phyloP scores from a whole-genome alignment of 2,797 vertebrate species.

The Melanotaenia parkinsoni region DNA sequence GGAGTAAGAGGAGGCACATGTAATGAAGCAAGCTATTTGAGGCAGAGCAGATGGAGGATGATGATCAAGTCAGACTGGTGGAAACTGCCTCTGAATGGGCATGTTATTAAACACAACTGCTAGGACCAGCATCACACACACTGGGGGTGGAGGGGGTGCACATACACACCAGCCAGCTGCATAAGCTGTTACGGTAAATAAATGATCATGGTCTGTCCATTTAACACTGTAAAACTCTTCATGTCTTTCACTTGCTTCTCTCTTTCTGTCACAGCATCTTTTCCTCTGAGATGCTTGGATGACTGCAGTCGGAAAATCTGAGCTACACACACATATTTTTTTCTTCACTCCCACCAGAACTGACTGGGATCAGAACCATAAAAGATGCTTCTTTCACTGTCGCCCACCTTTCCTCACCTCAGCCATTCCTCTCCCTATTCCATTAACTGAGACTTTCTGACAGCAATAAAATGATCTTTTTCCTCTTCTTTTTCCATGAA shows the following conservation, averaged over 20 bases:
- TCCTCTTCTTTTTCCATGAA: background rate
- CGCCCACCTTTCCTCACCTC: constrained; percentile 46
- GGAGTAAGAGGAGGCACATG: constrained; percentile 45
- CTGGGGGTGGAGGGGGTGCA: background rate
- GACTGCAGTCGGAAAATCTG: constrained; percentile 54
- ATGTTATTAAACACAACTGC: constrained; percentile 51
- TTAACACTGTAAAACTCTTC: constrained; percentile 20
- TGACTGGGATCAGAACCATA: constrained; percentile 63
- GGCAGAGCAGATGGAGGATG: constrained; percentile 52
- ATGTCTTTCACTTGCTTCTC: constrained; percentile 4
- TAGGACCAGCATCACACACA: constrained; percentile 39
- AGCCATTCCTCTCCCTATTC: constrained; percentile 15
- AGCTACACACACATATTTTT: constrained; percentile 7
- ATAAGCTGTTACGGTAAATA: constrained; percentile 22
- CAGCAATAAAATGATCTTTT: background rate
- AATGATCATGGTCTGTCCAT: constrained; percentile 23
- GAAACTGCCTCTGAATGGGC: constrained; percentile 43
- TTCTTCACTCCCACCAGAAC: constrained; percentile 45
- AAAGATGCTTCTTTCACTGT: constrained; percentile 63
- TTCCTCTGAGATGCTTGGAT: constrained; percentile 24
- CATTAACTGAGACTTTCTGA: constrained; percentile 21
- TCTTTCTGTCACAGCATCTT: constrained; percentile 26
- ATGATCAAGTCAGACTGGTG: constrained; percentile 63
- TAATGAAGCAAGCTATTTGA: constrained; percentile 48
- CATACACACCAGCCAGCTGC: constrained; percentile 1